phyloP scores from a whole-genome alignment of 2,113 vertebrate genomes.

The Ameiurus melas region DNA sequence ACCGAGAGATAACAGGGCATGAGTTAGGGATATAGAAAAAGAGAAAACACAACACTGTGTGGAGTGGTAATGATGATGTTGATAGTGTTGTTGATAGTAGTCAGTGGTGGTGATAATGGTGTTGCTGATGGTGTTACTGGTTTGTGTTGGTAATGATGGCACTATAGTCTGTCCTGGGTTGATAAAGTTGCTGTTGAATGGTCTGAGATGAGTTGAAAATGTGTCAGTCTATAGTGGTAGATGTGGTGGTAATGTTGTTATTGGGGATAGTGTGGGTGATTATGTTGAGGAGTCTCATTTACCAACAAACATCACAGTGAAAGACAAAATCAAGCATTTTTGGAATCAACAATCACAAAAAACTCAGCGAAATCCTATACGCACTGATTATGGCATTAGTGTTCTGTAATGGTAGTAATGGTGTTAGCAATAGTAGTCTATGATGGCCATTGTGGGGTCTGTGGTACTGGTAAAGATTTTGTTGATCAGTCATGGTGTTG shows the following conservation, averaged over 20 bases:
- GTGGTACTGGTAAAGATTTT: not conserved
- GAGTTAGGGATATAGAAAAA: not conserved
- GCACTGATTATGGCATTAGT: not conserved
- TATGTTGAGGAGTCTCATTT: no score
- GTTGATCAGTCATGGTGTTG: not conserved
- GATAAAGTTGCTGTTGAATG: not conserved
- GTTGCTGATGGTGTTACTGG: not conserved
- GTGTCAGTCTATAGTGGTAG: not conserved
- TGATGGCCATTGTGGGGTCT: not conserved
- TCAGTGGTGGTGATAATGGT: not conserved
- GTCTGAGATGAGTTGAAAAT: not conserved
- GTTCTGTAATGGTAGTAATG: not conserved
- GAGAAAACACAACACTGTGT: not conserved
- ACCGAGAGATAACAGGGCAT: not conserved
- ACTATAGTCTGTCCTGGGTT: not conserved
- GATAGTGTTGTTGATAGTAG: not conserved
- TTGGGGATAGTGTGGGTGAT: not conserved
- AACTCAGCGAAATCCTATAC: no score
- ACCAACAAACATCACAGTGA: no score
- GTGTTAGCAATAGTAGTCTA: not conserved
- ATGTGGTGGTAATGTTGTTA: not conserved
- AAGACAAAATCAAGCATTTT: no score
- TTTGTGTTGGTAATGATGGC: not conserved
- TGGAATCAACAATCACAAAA: no score
- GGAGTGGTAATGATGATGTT: not conserved